A percentile compares a stretch with the other conserved stretches of the same genome.
Conservation (phyloP, 2,113 vertebrate genomes). For the Tretioscincus oriximinensis region DNA sequence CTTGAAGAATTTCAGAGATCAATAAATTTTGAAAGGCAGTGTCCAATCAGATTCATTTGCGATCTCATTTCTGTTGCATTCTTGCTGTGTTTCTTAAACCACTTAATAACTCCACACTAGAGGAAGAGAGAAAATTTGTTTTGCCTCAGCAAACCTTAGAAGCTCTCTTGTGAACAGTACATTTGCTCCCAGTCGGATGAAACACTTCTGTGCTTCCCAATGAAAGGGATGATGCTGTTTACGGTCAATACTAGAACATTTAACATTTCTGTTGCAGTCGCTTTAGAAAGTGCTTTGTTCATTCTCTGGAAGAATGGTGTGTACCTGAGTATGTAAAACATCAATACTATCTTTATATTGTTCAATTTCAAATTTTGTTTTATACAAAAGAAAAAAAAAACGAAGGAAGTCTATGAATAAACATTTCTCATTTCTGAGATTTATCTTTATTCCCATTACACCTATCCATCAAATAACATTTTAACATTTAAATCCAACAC, state of each 20-base stretch:
- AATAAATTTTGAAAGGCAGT: not conserved
- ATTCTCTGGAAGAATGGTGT: not conserved
- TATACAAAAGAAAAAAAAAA: conserved; percentile 26
- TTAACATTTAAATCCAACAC: conserved; percentile 43
- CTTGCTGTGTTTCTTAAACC: not conserved
- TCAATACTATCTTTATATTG: conserved; percentile 3
- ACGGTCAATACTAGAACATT: conserved; percentile 36
- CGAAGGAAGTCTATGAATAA: conserved; percentile 24
- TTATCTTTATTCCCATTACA: conserved; percentile 29
- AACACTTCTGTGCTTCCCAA: conserved; percentile 18
- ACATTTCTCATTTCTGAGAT: conserved; percentile 45
- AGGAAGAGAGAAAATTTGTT: too few species aligned
- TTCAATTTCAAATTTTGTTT: conserved; percentile 27
- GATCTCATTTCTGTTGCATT: not conserved
- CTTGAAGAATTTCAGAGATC: not conserved
- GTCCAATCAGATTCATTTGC: not conserved
- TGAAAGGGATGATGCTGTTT: conserved; percentile 19
- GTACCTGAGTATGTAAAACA: conserved; percentile 3
- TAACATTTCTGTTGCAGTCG: conserved; percentile 30
- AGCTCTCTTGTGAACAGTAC: too few species aligned
- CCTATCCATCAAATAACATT: conserved; percentile 47
- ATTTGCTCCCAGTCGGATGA: not conserved
- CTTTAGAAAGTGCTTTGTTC: conserved; percentile 35
- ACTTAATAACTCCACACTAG: too few species aligned
- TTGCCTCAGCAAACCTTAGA: too few species aligned